phyloP scores from a whole-genome alignment of 1,140 invertebrate species.

The Trachelipus rathkii region DNA sequence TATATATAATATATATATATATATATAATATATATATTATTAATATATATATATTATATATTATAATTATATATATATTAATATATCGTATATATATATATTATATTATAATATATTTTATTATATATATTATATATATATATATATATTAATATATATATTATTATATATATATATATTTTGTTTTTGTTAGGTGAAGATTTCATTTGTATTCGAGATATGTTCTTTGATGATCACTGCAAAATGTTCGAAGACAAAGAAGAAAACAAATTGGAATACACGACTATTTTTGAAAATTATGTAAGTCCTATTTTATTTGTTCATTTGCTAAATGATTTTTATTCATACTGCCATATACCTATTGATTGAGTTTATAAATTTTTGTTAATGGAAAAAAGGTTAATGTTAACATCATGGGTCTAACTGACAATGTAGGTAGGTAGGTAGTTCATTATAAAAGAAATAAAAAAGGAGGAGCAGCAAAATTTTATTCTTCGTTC shows the following conservation, averaged over 20 bases:
- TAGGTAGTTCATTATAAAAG: too few species aligned
- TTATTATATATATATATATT: not conserved
- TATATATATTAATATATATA: not conserved
- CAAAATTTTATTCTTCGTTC: too few species aligned
- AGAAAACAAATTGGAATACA: conserved; percentile 7
- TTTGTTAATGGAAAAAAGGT: too few species aligned
- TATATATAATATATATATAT: not conserved
- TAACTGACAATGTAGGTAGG: too few species aligned
- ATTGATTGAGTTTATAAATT: too few species aligned
- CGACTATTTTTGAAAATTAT: not conserved
- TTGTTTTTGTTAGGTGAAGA: not conserved
- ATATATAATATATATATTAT: not conserved
- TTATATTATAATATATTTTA: too few species aligned
- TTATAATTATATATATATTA: not conserved
- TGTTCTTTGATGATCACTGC: not conserved
- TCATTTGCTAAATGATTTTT: too few species aligned
- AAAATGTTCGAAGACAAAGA: not conserved
- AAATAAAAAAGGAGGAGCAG: too few species aligned
- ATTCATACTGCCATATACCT: too few species aligned
- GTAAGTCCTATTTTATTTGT: not conserved
- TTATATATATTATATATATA: not conserved
- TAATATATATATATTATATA: not conserved
- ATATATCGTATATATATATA: not conserved
- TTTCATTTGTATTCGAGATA: not conserved
- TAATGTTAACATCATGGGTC: too few species aligned